phyloP scores from a whole-genome alignment of 2,797 vertebrate genomes.

The Pachyuromys duprasi region DNA sequence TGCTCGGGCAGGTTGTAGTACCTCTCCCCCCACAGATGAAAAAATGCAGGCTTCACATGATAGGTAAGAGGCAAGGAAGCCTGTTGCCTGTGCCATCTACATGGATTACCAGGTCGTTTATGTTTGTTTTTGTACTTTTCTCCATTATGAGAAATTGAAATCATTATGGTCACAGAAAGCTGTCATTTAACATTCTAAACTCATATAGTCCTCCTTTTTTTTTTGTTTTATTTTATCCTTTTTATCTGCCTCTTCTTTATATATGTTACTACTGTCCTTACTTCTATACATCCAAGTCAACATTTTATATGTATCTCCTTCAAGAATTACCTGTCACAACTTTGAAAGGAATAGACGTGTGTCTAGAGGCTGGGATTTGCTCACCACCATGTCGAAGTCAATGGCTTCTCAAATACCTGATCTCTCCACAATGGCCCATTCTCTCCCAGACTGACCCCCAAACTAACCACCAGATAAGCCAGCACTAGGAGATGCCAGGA shows the following conservation, averaged over 20 bases:
- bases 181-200: background rate
- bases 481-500: background rate
- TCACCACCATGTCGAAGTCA: background rate
- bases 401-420: background rate
- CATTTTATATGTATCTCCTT: background rate
- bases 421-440: background rate
- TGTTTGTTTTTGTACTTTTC: background rate
- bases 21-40: background rate
- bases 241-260: background rate
- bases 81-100: no score
- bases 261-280: background rate
- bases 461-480: background rate
- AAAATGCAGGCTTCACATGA: background rate
- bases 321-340: background rate
- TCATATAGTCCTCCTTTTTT: background rate
- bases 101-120: background rate
- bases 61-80: background rate
- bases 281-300: background rate
- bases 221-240: background rate
- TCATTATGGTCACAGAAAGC: background rate
- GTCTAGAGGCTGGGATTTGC: background rate
- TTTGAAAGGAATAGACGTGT: background rate
- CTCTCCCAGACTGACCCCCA: background rate
- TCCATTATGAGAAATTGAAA: background rate
- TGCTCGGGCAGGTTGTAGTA: background rate